Evolutionary conservation across 2,797 vertebrate species (phyloP).

Genomic region (Argentina silus): DNA sequence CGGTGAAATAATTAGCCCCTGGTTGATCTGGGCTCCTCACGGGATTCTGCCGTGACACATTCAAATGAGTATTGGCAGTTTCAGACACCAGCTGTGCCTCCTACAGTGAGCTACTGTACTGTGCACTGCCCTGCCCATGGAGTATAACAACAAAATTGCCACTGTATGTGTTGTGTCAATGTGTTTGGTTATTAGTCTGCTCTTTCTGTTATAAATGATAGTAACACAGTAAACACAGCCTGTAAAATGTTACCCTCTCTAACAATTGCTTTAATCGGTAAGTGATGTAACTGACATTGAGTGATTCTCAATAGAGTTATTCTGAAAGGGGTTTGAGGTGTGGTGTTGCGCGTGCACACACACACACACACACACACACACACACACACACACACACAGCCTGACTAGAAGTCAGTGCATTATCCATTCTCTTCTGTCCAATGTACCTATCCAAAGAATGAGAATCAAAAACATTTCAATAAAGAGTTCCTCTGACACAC

Average conservation of each 20-base stretch:
- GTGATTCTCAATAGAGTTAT: neutral
- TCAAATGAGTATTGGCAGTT: slow-evolving; percentile 72
- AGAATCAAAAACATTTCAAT: neutral
- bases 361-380: neutral
- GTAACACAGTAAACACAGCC: too few relatives aligned
- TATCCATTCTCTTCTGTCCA: neutral
- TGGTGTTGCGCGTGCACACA: neutral
- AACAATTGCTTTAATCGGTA: neutral
- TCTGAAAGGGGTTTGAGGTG: neutral
- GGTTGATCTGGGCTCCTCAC: slow-evolving; percentile 60
- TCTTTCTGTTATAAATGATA: too few relatives aligned
- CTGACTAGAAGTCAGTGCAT: neutral
- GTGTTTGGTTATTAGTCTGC: too few relatives aligned
- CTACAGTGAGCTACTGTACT: slow-evolving; percentile 54
- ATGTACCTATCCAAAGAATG: neutral
- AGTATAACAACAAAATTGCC: neutral
- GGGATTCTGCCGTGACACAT: slow-evolving; percentile 68
- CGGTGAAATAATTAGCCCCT: slow-evolving; percentile 75
- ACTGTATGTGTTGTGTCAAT: neutral
- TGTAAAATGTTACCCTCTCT: neutral
- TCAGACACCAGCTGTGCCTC: slow-evolving; percentile 70
- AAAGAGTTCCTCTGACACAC: neutral
- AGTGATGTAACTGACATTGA: neutral
- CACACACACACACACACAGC: neutral
- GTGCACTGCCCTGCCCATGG: slow-evolving; percentile 24